These are phyloP conservation scores for Diarsia dahlii DNA, from an alignment of 2,888 invertebrate species.

Conservation along the genomic window DNA sequence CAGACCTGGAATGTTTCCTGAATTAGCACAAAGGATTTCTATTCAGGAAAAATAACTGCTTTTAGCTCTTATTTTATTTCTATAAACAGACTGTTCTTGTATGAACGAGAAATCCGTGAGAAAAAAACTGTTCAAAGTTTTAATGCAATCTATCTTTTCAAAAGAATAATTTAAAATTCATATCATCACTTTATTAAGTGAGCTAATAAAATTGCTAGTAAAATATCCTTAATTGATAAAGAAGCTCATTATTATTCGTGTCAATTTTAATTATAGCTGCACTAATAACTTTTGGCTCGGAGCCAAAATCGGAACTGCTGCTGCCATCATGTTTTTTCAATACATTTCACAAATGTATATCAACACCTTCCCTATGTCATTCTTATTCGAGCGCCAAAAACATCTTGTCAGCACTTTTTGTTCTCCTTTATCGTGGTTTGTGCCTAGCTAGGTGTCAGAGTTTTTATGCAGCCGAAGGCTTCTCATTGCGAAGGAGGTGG, in stretches of 20 bases:
- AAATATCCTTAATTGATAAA: not conserved
- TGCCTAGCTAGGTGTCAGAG: no score
- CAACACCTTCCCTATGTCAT: not conserved
- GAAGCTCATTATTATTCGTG: not conserved
- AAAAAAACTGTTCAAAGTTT: constrained; percentile 6
- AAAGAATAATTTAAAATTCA: constrained; percentile 22
- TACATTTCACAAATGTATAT: not conserved
- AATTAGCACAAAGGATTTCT: constrained; percentile 18
- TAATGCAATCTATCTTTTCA: not conserved
- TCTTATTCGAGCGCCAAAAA: not conserved
- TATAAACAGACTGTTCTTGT: not conserved
- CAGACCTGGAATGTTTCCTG: constrained; percentile 4
- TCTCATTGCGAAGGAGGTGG: no score
- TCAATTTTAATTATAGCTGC: not conserved
- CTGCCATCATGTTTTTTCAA: not conserved
- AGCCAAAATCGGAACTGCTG: not conserved
- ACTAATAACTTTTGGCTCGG: not conserved
- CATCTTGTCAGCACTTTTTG: not conserved
- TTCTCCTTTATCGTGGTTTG: not conserved
- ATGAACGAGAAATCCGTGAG: not conserved
- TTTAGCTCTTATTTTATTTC: constrained; percentile 1
- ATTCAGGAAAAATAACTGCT: constrained; percentile 9
- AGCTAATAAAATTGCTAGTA: not conserved
- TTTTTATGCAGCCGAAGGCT: no score
- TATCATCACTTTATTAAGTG: constrained; percentile 5